Percentiles rank a stretch among this genome's conserved stretches.
Evolutionary conservation across 1,140 invertebrate genomes (phyloP).

Genomic region (Ceratosolen solmsi): DNA sequence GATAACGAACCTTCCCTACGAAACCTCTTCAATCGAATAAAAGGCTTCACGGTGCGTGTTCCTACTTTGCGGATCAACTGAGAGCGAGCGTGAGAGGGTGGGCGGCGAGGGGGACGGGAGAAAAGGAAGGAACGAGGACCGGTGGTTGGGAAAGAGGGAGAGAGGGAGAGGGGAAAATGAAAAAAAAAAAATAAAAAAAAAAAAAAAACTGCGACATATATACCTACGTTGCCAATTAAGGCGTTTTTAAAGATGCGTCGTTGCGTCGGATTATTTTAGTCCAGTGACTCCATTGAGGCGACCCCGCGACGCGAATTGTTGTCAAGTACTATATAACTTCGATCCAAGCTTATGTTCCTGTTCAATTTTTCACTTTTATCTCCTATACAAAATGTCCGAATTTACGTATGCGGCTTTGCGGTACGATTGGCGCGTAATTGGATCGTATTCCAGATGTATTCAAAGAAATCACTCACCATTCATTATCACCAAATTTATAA

Average conservation of each 20-base stretch:
- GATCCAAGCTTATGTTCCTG: neutral
- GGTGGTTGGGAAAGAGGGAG: slow-evolving; percentile 44
- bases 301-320: neutral
- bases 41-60: slow-evolving; percentile 2
- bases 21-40: slow-evolving; percentile 47
- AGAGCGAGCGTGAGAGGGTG: neutral
- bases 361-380: neutral
- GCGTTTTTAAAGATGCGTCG: slow-evolving; percentile 40
- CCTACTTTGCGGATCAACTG: slow-evolving; percentile 4
- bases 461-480: too few relatives aligned
- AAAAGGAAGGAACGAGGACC: slow-evolving; percentile 19
- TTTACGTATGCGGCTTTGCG: neutral
- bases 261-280: slow-evolving; percentile 47
- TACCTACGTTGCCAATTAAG: slow-evolving; percentile 42
- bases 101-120: neutral
- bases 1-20: slow-evolving; percentile 42
- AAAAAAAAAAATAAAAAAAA: too few relatives aligned
- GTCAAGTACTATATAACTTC: neutral
- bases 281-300: slow-evolving; percentile 34
- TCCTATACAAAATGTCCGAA: neutral
- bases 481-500: too few relatives aligned
- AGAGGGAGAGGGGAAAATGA: slow-evolving; percentile 12
- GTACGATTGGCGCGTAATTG: neutral
- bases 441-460: too few relatives aligned
- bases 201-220: neutral